Evolutionary conservation across 2,888 invertebrate species (phyloP).

Genomic region (Pachymerium ferrugineum): DNA sequence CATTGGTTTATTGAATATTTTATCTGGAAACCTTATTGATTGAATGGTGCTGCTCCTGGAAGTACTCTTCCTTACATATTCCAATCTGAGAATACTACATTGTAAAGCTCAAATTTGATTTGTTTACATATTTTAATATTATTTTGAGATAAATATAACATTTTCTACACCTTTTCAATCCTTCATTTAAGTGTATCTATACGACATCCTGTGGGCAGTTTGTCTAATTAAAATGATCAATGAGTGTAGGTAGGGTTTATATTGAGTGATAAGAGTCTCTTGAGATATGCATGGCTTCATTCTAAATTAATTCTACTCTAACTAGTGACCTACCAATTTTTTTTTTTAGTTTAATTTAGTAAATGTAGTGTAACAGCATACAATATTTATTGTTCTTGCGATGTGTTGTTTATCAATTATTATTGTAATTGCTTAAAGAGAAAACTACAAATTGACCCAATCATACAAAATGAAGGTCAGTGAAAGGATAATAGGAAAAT

Average conservation of each 20-base stretch:
- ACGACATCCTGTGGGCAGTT: background rate
- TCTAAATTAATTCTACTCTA: too few relatives aligned
- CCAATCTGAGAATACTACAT: background rate
- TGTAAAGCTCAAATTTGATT: too few relatives aligned
- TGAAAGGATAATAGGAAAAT: slow-evolving; percentile 16
- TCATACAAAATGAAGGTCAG: background rate
- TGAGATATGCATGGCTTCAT: too few relatives aligned
- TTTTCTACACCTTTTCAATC: background rate
- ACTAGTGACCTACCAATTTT: too few relatives aligned
- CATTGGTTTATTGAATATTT: background rate
- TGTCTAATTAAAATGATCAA: background rate
- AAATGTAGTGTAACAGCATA: too few relatives aligned
- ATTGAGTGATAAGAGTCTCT: too few relatives aligned
- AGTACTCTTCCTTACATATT: slow-evolving; percentile 5
- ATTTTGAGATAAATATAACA: too few relatives aligned
- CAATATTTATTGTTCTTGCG: too few relatives aligned
- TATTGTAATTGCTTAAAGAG: too few relatives aligned
- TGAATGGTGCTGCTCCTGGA: background rate
- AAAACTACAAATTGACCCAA: background rate
- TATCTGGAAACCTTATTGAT: slow-evolving; percentile 1
- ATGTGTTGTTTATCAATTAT: too few relatives aligned
- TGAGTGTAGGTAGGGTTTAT: background rate
- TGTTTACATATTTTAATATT: too few relatives aligned
- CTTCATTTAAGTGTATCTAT: background rate
- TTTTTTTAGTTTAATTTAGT: too few relatives aligned